A percentile compares a stretch with the other conserved stretches of the same genome.
Conservation (phyloP, 2,888 invertebrate species). For the Napeogenes inachia region DNA sequence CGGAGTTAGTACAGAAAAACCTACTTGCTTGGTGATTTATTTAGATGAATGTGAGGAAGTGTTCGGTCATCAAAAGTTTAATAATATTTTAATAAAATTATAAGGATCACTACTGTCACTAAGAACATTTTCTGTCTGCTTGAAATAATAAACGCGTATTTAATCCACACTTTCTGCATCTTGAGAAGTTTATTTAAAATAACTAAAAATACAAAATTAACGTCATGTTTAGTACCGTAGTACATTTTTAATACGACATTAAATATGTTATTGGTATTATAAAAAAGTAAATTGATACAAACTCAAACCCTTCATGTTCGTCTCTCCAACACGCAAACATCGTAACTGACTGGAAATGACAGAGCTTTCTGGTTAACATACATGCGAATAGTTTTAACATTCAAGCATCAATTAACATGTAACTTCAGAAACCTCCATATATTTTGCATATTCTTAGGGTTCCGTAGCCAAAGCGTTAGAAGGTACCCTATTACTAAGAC, state of each 20-base stretch:
- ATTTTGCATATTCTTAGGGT: too few relatives aligned
- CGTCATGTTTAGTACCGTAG: too few relatives aligned
- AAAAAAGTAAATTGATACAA: too few relatives aligned
- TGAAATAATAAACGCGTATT: slow-evolving; percentile 12
- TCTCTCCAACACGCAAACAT: slow-evolving; percentile 44
- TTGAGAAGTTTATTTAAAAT: slow-evolving; percentile 7
- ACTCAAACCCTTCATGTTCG: not conserved
- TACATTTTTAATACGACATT: too few relatives aligned
- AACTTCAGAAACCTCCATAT: not conserved
- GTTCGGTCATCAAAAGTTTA: not conserved
- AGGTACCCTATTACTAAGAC: too few relatives aligned
- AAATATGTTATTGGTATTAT: too few relatives aligned
- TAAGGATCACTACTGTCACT: not conserved
- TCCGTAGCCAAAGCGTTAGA: too few relatives aligned
- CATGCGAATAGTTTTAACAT: slow-evolving; percentile 16
- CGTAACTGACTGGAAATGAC: slow-evolving; percentile 31
- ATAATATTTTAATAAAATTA: not conserved
- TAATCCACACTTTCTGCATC: slow-evolving; percentile 5
- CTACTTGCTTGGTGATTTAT: slow-evolving; percentile 34
- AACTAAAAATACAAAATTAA: too few relatives aligned
- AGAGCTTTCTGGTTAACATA: slow-evolving; percentile 31
- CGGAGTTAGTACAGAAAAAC: slow-evolving; percentile 32
- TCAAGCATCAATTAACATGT: slow-evolving; percentile 7
- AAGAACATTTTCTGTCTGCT: not conserved
- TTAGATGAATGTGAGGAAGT: slow-evolving; percentile 26